Conservation (phyloP, 2,113 vertebrate genomes). For the Urocitellus parryii region DNA sequence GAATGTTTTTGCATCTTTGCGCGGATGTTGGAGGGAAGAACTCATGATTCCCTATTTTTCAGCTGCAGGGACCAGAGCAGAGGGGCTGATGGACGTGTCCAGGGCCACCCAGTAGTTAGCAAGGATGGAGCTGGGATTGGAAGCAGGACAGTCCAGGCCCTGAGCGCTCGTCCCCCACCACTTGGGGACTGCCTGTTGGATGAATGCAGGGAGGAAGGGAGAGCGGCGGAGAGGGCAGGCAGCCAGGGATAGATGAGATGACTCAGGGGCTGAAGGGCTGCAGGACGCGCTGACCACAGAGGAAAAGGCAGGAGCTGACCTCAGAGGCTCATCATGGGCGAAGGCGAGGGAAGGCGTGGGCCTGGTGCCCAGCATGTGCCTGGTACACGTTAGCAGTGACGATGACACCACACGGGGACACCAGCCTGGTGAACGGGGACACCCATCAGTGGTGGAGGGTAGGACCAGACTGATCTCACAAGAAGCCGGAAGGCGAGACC, state of each 20-base stretch:
- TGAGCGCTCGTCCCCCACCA: not conserved
- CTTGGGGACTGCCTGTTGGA: not conserved
- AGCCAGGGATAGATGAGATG: too few species aligned
- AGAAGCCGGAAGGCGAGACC: not conserved
- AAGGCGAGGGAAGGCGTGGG: too few species aligned
- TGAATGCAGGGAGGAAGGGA: not conserved
- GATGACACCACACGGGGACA: too few species aligned
- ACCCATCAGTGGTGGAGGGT: too few species aligned
- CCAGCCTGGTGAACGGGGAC: too few species aligned
- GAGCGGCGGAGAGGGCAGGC: not conserved
- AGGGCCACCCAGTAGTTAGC: too few species aligned
- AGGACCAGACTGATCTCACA: not conserved
- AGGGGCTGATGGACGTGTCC: accelerated
- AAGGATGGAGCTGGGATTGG: not conserved
- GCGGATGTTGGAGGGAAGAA: not conserved
- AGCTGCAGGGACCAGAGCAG: not conserved
- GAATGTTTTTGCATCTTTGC: not conserved
- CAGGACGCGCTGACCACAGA: too few species aligned
- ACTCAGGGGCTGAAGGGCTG: too few species aligned
- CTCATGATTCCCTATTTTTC: not conserved
- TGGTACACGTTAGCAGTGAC: too few species aligned
- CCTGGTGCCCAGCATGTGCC: too few species aligned
- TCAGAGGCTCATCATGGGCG: too few species aligned
- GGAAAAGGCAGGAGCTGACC: too few species aligned
- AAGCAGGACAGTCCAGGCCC: not conserved